Conservation (phyloP, 2,797 vertebrate species). For the Orientallactaga sibirica region DNA sequence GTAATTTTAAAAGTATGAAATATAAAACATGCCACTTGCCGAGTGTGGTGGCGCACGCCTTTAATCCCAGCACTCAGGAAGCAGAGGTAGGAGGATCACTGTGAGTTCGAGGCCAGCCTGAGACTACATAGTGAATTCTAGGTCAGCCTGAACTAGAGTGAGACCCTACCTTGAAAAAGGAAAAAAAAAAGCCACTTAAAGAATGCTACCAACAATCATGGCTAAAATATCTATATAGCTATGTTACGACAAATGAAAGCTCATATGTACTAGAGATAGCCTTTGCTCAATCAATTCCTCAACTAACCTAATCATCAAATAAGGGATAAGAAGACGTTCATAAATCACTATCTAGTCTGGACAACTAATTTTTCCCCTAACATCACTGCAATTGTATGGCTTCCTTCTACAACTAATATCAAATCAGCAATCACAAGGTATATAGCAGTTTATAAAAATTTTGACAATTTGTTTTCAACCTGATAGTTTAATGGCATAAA, state of each 20-base stretch:
- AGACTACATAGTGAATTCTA: no score
- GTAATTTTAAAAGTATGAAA: neutral
- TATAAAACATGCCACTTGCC: neutral
- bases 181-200: no score
- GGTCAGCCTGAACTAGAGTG: no score
- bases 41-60: no score
- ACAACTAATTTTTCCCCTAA: neutral
- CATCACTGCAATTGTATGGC: neutral
- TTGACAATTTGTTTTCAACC: neutral
- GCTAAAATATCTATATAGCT: neutral
- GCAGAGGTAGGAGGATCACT: no score
- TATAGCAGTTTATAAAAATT: neutral
- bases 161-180: no score
- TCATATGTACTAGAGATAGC: neutral
- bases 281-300: slow-evolving; percentile 6
- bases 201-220: neutral
- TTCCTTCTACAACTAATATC: slow-evolving; percentile 16
- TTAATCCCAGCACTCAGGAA: no score
- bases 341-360: neutral
- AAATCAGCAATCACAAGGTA: slow-evolving; percentile 11
- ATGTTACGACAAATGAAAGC: slow-evolving; percentile 44
- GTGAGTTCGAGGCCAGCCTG: no score
- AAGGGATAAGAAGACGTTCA: neutral
- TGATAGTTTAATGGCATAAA: neutral
- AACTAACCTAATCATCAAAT: slow-evolving; percentile 25